Percentiles rank a stretch among this genome's conserved stretches.
Conservation (phyloP, 2,113 vertebrate genomes). For the Mastomys coucha region DNA sequence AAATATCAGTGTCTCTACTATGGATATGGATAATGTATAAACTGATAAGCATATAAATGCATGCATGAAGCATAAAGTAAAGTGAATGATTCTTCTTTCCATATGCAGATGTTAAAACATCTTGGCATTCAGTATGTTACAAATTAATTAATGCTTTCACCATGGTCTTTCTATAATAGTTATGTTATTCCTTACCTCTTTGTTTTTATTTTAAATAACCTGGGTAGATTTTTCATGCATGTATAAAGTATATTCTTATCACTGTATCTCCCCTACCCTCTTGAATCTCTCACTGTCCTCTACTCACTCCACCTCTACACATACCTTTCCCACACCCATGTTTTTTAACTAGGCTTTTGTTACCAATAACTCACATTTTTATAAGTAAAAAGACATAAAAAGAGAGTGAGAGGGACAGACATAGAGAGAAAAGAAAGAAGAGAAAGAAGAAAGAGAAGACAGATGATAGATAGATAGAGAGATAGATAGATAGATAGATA, state of each 20-base stretch:
- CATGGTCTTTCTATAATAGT: background rate
- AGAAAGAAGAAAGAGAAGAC: background rate
- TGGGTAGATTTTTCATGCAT: too few species aligned
- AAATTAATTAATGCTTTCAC: background rate
- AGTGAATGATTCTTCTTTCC: background rate
- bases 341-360: background rate
- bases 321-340: background rate
- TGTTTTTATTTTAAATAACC: background rate
- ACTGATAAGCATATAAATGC: background rate
- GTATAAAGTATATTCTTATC: background rate
- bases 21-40: background rate
- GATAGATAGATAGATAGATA: background rate
- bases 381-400: background rate
- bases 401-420: too few species aligned
- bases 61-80: background rate
- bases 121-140: background rate
- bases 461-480: background rate
- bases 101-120: background rate
- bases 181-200: background rate
- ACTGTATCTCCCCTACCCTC: too few species aligned
- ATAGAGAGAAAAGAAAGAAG: background rate
- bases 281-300: background rate
- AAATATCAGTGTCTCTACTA: background rate
- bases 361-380: background rate
- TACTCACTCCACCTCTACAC: rapidly evolving